phyloP scores from a whole-genome alignment of 2,113 vertebrate genomes.

The Tupaia chinensis region DNA sequence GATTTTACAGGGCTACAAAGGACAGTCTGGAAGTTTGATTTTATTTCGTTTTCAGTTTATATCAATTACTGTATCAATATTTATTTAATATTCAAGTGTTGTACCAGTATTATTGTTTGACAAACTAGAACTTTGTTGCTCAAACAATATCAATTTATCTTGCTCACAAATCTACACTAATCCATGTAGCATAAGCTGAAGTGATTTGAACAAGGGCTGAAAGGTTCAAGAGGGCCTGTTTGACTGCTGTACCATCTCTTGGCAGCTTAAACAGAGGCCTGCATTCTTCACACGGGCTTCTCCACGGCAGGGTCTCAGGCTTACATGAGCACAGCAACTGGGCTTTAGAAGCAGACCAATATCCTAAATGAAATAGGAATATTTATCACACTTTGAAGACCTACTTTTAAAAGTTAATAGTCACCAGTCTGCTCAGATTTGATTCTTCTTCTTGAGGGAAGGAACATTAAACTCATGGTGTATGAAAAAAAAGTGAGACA shows the following conservation, averaged over 20 bases:
- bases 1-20: not conserved
- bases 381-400: not conserved
- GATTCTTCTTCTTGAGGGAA: not conserved
- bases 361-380: not conserved
- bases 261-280: not conserved
- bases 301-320: not conserved
- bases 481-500: not conserved
- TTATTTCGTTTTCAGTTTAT: not conserved
- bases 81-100: too few relatives aligned
- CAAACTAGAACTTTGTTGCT: not conserved
- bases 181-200: not conserved
- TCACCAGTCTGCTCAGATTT: not conserved
- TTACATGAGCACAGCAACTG: not conserved
- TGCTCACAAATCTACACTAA: not conserved
- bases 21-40: not conserved
- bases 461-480: not conserved
- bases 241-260: rapidly evolving
- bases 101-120: not conserved
- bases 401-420: not conserved
- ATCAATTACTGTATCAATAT: not conserved
- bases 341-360: not conserved
- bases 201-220: not conserved
- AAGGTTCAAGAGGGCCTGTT: not conserved
- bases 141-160: not conserved
- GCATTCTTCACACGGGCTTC: not conserved